A percentile compares a stretch with the other conserved stretches of the same genome.
Conservation (phyloP, 2,888 invertebrate species). For the Trissolcus japonicus region DNA sequence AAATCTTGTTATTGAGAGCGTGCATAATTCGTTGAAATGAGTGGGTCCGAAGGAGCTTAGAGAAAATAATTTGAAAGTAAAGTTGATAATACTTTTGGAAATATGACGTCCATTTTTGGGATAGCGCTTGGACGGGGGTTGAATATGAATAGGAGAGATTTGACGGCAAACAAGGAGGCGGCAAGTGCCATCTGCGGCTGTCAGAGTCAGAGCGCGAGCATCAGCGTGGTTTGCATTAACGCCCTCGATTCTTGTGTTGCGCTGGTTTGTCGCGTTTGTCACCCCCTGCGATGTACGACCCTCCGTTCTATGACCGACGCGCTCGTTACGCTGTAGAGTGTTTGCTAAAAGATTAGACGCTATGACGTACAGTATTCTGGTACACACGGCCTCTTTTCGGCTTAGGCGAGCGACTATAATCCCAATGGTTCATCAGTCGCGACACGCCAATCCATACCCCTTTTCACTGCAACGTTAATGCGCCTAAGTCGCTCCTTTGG, state of each 20-base stretch:
- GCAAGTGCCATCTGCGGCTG: slow-evolving; percentile 69
- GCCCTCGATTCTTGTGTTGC: slow-evolving; percentile 51
- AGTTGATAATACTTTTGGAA: slow-evolving; percentile 5
- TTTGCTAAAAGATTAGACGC: slow-evolving; percentile 58
- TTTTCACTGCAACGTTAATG: slow-evolving; percentile 24
- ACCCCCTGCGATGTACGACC: slow-evolving; percentile 46
- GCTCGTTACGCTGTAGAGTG: slow-evolving; percentile 54
- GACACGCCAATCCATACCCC: slow-evolving; percentile 41
- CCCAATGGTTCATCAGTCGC: slow-evolving; percentile 51
- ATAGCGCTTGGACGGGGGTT: slow-evolving; percentile 4
- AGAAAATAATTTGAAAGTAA: too few species aligned
- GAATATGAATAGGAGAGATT: slow-evolving; percentile 38
- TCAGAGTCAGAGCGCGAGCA: slow-evolving; percentile 55
- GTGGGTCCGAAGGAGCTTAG: too few species aligned
- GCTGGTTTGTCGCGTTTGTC: slow-evolving; percentile 51
- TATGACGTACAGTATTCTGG: slow-evolving; percentile 45
- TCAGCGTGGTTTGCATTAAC: slow-evolving; percentile 47
- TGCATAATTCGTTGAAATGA: too few species aligned
- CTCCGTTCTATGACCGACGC: slow-evolving; percentile 51
- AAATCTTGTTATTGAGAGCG: too few species aligned
- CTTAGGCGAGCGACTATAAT: slow-evolving; percentile 43
- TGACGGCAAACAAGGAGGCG: slow-evolving; percentile 40
- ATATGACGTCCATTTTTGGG: slow-evolving; percentile 15
- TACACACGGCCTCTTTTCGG: slow-evolving; percentile 52
- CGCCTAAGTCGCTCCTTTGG: slow-evolving; percentile 17